Percentiles rank a stretch among this genome's conserved stretches.
phyloP scores from a whole-genome alignment of 2,113 vertebrate genomes.

The Antechinus stuartii region DNA sequence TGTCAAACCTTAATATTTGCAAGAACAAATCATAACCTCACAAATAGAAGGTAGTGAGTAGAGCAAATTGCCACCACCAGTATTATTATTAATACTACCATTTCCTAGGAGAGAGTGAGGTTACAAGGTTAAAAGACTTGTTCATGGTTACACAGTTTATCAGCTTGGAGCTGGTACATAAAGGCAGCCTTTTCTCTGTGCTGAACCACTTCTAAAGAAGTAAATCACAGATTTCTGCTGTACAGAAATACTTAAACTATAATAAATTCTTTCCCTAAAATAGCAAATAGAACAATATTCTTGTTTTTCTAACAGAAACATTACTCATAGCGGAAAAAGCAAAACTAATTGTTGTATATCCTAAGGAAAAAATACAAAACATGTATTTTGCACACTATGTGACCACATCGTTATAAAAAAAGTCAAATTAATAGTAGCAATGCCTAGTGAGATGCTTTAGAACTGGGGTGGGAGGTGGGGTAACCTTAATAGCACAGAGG shows the following conservation, averaged over 20 bases:
- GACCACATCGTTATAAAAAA: not conserved
- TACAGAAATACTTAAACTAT: not conserved
- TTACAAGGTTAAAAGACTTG: slow-evolving; percentile 6
- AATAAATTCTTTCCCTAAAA: not conserved
- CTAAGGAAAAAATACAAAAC: not conserved
- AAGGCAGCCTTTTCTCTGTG: not conserved
- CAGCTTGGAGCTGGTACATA: not conserved
- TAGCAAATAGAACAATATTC: not conserved
- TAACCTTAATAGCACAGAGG: not conserved
- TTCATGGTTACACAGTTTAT: not conserved
- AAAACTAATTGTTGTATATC: not conserved
- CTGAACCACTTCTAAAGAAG: not conserved
- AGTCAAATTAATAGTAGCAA: not conserved
- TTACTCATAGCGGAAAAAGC: not conserved
- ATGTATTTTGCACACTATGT: not conserved
- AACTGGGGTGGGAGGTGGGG: not conserved
- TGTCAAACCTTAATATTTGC: not conserved
- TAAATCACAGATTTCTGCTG: not conserved
- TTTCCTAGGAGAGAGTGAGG: slow-evolving; percentile 36
- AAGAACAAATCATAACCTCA: not conserved
- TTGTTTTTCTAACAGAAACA: not conserved
- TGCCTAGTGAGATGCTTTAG: not conserved
- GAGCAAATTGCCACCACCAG: not conserved
- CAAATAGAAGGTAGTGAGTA: not conserved
- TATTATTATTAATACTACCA: not conserved